Evolutionary conservation across 2,113 vertebrate species (phyloP), one percentile per base, ranked within the genome.

Genomic region (Scortum barcoo): DNA sequence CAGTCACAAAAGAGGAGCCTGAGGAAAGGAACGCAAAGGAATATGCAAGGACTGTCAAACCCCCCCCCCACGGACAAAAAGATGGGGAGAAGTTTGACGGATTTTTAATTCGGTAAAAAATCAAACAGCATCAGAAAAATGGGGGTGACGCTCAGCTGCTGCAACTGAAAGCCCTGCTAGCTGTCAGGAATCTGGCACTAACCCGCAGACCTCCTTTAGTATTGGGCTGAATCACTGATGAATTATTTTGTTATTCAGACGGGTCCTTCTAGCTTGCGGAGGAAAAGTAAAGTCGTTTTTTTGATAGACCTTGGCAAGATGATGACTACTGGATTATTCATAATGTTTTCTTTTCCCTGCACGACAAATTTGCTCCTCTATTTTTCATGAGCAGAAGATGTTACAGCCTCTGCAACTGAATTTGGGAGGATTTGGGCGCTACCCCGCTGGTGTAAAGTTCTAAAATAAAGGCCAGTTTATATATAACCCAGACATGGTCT

Each of bases 401-500:
- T 54, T 46, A 28, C 66, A 28, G 63, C 68, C 36, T 48, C 54
- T 24, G 78, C 83, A 30, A 38, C 28, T 78, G 9, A 61, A 89
- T 72, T 76, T 0, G 0, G 0, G 30, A 80, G 73, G 73, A 78
- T 81, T 84, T 72, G 26, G 77, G 70, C 28, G 19, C 67, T 40
- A 75, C 51, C 65, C 84, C 46, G 86, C 60, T 72, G 72, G 65
- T 73, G 80, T 62, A 63, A 76, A 76, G 84, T 80, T 86, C 46
- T 76, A 50, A 86, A 91, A 90, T 80, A 76, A 89, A 85, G 51
- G 50, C 40, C 17, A 44, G 36, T 89, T 92, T 89, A 90, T 89
- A 90, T 93, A 93, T 91, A 93, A 92, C 90, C 86, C 87, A 72
- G 88, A 89, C 62, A 69, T 70, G 76, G 83, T 87, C 86, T 87